Evolutionary conservation across 2,888 invertebrate species (phyloP).

Genomic region (Acrobasis repandana): DNA sequence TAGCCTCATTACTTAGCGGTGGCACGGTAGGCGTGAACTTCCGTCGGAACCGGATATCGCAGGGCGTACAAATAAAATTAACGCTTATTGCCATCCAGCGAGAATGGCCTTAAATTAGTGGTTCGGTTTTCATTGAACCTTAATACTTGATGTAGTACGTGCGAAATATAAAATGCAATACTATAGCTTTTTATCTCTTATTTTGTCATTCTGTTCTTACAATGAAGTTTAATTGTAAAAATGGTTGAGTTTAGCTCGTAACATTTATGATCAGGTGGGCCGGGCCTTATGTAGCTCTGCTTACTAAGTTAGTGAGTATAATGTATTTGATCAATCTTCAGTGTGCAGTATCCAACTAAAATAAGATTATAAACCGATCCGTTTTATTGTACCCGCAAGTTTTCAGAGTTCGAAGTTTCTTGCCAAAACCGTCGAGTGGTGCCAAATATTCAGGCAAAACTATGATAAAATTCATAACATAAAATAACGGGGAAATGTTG

Average conservation of each 20-base stretch:
- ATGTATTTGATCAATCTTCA: slow-evolving; percentile 25
- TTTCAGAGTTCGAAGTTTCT: slow-evolving; percentile 23
- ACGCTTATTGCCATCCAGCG: slow-evolving; percentile 64
- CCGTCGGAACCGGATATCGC: slow-evolving; percentile 74
- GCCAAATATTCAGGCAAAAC: slow-evolving; percentile 17
- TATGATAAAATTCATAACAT: slow-evolving; percentile 6
- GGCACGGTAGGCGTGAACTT: slow-evolving; percentile 69
- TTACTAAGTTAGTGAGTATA: too few relatives aligned
- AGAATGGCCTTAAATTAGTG: slow-evolving; percentile 49
- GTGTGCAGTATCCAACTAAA: slow-evolving; percentile 23
- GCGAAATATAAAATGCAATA: neutral
- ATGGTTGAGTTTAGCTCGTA: too few relatives aligned
- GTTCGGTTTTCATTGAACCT: slow-evolving; percentile 45
- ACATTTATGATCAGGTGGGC: too few relatives aligned
- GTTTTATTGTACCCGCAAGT: slow-evolving; percentile 35
- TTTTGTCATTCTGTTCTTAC: too few relatives aligned
- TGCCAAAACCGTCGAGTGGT: slow-evolving; percentile 18
- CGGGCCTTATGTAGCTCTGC: too few relatives aligned
- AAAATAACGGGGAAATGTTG: neutral
- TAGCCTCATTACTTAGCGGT: slow-evolving; percentile 78
- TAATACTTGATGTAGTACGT: neutral
- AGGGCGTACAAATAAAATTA: slow-evolving; percentile 76
- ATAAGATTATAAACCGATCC: slow-evolving; percentile 40
- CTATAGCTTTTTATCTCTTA: too few relatives aligned
- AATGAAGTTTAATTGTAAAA: too few relatives aligned